These are phyloP conservation scores for Camponotus fellah DNA, from an alignment of 2,888 invertebrate species.

Conservation along the genomic window DNA sequence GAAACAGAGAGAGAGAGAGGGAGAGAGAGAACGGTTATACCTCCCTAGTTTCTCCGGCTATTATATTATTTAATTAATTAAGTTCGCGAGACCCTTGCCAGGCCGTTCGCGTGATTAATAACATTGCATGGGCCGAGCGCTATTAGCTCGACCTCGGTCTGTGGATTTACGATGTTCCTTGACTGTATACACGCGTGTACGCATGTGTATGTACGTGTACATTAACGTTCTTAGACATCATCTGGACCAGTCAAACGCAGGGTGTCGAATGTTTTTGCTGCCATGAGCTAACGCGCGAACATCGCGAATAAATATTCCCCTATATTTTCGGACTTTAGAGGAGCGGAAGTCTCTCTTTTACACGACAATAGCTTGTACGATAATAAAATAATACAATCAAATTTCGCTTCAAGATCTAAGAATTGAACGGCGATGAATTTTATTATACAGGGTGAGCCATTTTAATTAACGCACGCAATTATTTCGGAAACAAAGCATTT, in stretches of 20 bases:
- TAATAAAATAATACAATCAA: neutral
- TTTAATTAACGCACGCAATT: no score
- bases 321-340: neutral
- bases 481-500: no score
- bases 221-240: conserved; percentile 69
- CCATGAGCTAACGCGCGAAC: conserved; percentile 16
- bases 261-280: conserved; percentile 60
- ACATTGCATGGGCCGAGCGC: conserved; percentile 77
- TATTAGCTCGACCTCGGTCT: conserved; percentile 75
- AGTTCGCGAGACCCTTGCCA: conserved; percentile 81
- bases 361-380: neutral
- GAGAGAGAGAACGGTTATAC: conserved; percentile 61
- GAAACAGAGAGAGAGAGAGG: conserved; percentile 23
- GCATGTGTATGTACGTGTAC: neutral
- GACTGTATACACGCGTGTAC: conserved; percentile 49
- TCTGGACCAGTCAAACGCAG: conserved; percentile 66
- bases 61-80: conserved; percentile 84
- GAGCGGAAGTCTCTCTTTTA: neutral
- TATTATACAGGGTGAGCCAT: no score
- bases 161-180: conserved; percentile 72
- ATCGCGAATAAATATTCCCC: conserved; percentile 42
- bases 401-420: neutral
- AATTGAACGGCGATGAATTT: neutral
- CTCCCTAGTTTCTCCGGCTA: conserved; percentile 79
- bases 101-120: conserved; percentile 81